Base-by-base conservation (phyloP, 2,113 vertebrate species). In the Lasiurus borealis region DNA sequence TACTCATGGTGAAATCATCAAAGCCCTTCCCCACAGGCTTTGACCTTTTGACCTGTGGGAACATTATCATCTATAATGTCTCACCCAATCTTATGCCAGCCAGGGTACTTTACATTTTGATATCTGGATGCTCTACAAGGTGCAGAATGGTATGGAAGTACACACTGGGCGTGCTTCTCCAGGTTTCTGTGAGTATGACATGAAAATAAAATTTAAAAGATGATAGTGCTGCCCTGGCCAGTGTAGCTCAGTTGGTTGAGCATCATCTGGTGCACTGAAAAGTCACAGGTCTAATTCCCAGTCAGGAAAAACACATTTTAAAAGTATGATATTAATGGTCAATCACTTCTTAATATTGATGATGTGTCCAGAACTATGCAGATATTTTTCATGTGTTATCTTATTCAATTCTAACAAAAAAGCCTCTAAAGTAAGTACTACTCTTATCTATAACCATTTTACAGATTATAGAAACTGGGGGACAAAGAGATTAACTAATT, bases 321-420 rank as follows among this genome's bases (percentile, higher is more conserved):
- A 48, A 86, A 66, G 44, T 64, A 7, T 27, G 44, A 19, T 12
- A 16, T 50, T n/a, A 14, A 44, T 46, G 9, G 3, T 12, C 13
- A 77, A 25, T 8, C 25, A 31, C 64, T 52, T 31, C 23, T 82
- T 87, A 75, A 84, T 44, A 64, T 8, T 40, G 18, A 75, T 31
- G 72, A 15, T 12, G 2, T 36, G 6, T 19, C 25, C 14, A 69
- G 29, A 8, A 27, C 23, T 40, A 3, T 46, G 21, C 27, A 75
- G 36, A 69, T 14, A 4, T 6, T 85, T 90, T 71, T 12, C 46
- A 34, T 54, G 66, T 27, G 15, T 23, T 19, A 1, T 73, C 27
- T 90, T 57, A 4, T 40, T 96, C 75, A 46, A 44, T 78, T 91
- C 54, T 78, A 40, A 71, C 40, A 69, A 93, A 93, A 93, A 59